Evolutionary conservation across 2,888 invertebrate genomes (phyloP), one percentile per base, ranked within the genome.

Genomic region (Netelia melanura): DNA sequence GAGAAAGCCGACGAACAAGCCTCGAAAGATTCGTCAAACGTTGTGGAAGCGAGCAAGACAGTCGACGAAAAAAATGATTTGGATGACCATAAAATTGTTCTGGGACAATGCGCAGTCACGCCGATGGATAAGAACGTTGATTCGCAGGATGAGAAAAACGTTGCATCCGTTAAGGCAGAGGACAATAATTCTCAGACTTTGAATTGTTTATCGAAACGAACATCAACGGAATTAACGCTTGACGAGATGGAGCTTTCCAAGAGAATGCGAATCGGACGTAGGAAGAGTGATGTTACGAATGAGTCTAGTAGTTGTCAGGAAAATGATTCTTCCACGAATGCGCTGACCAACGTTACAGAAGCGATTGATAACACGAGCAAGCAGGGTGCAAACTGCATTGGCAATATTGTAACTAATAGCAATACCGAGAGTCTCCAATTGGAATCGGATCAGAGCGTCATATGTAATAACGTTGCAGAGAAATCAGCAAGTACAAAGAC

Each of bases 171-270:
- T 6, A n/a, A 65, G 17, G 54, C 25, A n/a, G 71, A 71, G 11
- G 62, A 44, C 21, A 48, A 68, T 44, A 72, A 80, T 48, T 67
- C 48, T 17, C 61, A 67, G n/a, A 54, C 43, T 10, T 71, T 72
- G 44, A 76, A 72, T 23, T 65, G 44, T 62, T 76, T 72, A 67
- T 21, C 67, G 48, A 85, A 85, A 25, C 79, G 83, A 6, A 23
- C 62, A 38, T 77, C 72, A 2, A 30, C 80, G 44, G 83, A 80
- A 62, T 43, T 67, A 25, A 30, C 44, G 38, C 80, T 83, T 54
- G 85, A 83, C 48, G 85, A 85, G 44, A 83, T 83, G 79, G 83
- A 85, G 23, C 79, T 84, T 0, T 67, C 67, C 2, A 81, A 71
- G 52, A 72, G 81, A 75, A 72, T 81, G 14, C 67, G 79, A 25